These are phyloP conservation scores for Microplitis manilae DNA, from an alignment of 2,888 invertebrate genomes.

Conservation along the genomic window DNA sequence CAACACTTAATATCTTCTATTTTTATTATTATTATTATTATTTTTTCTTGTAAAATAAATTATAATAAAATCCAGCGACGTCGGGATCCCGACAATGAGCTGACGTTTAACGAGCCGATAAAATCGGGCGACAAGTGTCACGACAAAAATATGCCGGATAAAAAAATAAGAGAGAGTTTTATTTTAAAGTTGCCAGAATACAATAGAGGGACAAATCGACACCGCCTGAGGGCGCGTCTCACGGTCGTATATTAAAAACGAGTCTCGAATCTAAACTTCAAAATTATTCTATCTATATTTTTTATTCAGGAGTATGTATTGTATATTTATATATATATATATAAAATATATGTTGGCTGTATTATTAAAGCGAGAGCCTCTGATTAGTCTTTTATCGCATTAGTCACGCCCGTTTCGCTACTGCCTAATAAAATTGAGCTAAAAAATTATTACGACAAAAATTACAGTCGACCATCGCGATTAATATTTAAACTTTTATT, in stretches of 20 bases:
- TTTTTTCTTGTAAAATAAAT: neutral
- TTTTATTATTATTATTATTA: slow-evolving; percentile 9
- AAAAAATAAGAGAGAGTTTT: neutral
- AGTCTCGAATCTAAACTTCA: neutral
- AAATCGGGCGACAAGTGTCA: slow-evolving; percentile 69
- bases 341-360: neutral
- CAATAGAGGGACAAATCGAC: slow-evolving; percentile 56
- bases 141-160: slow-evolving; percentile 28
- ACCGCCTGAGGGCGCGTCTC: slow-evolving; percentile 53
- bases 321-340: neutral
- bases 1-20: too few species aligned
- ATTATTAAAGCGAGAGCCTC: slow-evolving; percentile 34
- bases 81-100: slow-evolving; percentile 60
- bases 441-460: slow-evolving; percentile 4
- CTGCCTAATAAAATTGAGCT: slow-evolving; percentile 22
- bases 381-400: slow-evolving; percentile 34
- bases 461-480: neutral
- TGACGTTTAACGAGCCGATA: slow-evolving; percentile 65
- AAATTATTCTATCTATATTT: neutral
- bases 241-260: slow-evolving; percentile 50
- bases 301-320: neutral
- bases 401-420: slow-evolving; percentile 26
- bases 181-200: slow-evolving; percentile 24
- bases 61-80: slow-evolving; percentile 58
- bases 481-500: too few species aligned